Base-by-base conservation (phyloP, 92 coral and sea anemone genomes). In the Bergia puertoricense region DNA sequence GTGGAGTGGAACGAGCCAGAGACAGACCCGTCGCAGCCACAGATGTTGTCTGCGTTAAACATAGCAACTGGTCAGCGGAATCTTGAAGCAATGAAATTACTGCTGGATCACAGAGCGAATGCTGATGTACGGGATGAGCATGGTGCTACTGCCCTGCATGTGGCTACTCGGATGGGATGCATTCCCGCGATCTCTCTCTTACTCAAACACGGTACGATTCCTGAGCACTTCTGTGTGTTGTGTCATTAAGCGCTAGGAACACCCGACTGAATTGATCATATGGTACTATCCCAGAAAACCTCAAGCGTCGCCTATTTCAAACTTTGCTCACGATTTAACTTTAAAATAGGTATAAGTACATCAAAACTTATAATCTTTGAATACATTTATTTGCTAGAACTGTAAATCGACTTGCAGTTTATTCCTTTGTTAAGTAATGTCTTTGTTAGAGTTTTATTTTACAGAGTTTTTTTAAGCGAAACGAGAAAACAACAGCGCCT, bases 31-130 rank as follows among this genome's bases (percentile, higher is more conserved):
- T 30, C 67, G 3, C 77, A 13, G 42, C 65, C 45, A 6, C 86
- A 46, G 30, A 83, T 83, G 86, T 45, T 83, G 15, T 68, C 86
- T 83, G 79, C 86, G 46, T 45, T 83, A 42, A 68, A 42, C 77
- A 83, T 83, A 67, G 86, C 77, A 46, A 69, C 65, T 37, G 66
- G 42, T 83, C 86, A 83, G 78, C 86, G 78, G 86, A 69, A 83
- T 67, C 41, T 83, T 0, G 86, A 83, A 43, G 86, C 74, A 15
- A 48, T 83, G 67, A 83, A 71, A 78, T 37, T 67, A 10, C n/a
- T 83, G 86, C 44, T 83, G n/a, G 65, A 83, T 14, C 78, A 71
- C 77, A 65, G 86, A 15, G 86, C 86, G 11, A 30, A 45, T 18
- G 44, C 51, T 13, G 86, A 83, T 83, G 13, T 69, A 40, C 67